Evolutionary conservation across 2,113 vertebrate genomes (phyloP), one percentile per base, ranked within the genome.

Genomic region (Riparia riparia): DNA sequence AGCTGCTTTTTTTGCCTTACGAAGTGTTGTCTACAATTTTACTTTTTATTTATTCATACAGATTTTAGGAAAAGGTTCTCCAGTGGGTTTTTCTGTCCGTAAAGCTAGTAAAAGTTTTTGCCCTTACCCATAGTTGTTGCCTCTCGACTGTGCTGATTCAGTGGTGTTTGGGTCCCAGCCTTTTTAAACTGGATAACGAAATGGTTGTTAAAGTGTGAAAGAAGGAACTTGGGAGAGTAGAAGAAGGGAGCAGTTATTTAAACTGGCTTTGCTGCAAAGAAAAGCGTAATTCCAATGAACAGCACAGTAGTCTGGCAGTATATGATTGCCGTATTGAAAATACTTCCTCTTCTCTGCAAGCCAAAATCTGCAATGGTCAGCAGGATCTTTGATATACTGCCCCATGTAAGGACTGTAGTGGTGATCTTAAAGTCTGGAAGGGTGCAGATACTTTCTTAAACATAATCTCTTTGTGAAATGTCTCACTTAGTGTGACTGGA

Each of bases 111-210:
- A 24, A 70, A 77, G 47, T 85, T 47, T 39, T 24, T 76, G 44
- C 29, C 53, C 14, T 60, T 85, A 56, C 51, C 69, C 39, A 7
- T 12, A 78, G 54, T 29, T 84, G 11, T 44, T 3, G 2, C 21
- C 22, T 81, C 60, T 70, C 0, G 0, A 7, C 65, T 82, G 34
- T 93, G 71, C 82, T 0, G 0, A 25, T 79, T 74, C 34, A 72
- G 32, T 13, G 32, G 50, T 21, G 21, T 3, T 8, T 73, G 47
- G 17, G 14, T 81, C 50, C 45, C 42, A 68, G 42, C 16, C 61
- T 71, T 91, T 91, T 91, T 58, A 50, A 86, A 73, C 18, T 64
- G 28, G 18, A 2, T 89, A 56, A 56, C 15, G 12, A 68, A 84
- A 44, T 74, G n/a, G 29, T 56, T 87, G 51, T 51, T 88, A 4